phyloP scores from a whole-genome alignment of 2,113 vertebrate genomes.

The Halichoeres trimaculatus region DNA sequence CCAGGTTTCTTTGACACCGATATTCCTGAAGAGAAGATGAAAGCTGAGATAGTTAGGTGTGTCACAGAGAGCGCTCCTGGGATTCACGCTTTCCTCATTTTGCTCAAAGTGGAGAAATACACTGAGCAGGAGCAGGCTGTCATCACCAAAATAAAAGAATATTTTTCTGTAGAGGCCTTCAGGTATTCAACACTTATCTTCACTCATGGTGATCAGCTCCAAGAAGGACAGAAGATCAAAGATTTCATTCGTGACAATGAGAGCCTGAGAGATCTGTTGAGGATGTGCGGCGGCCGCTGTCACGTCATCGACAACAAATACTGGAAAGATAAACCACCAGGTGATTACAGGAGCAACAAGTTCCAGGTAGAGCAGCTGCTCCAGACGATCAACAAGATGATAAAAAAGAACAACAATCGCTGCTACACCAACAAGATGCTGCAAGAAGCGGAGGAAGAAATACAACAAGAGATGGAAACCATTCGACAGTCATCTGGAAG shows the following conservation, averaged over 20 bases:
- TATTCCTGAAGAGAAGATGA: neutral
- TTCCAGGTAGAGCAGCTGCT: slow-evolving; percentile 53
- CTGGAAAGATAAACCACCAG: slow-evolving; percentile 6
- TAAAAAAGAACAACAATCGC: slow-evolving; percentile 7
- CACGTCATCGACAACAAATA: slow-evolving; percentile 59
- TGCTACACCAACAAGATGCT: slow-evolving; percentile 64
- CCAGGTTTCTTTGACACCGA: slow-evolving; percentile 49
- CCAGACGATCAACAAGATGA: slow-evolving; percentile 29
- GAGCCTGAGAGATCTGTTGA: neutral
- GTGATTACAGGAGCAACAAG: slow-evolving; percentile 38
- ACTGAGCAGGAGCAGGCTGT: slow-evolving; percentile 12
- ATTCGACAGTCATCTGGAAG: slow-evolving; percentile 56
- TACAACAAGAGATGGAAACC: neutral
- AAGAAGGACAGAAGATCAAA: neutral
- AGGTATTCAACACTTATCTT: slow-evolving; percentile 49
- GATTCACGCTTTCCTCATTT: slow-evolving; percentile 56
- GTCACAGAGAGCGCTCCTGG: slow-evolving; percentile 25
- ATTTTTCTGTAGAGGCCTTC: slow-evolving; percentile 8
- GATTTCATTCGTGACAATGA: accelerated
- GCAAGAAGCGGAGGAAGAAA: neutral
- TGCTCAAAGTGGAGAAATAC: slow-evolving; percentile 31
- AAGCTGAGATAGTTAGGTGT: slow-evolving; percentile 43
- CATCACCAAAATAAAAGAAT: neutral
- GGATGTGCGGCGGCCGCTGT: slow-evolving; percentile 25
- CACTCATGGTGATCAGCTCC: slow-evolving; percentile 45